Evolutionary conservation across 1,140 invertebrate species (phyloP), one percentile per base, ranked within the genome.

Genomic region (Ceratoteleas bidentatus): DNA sequence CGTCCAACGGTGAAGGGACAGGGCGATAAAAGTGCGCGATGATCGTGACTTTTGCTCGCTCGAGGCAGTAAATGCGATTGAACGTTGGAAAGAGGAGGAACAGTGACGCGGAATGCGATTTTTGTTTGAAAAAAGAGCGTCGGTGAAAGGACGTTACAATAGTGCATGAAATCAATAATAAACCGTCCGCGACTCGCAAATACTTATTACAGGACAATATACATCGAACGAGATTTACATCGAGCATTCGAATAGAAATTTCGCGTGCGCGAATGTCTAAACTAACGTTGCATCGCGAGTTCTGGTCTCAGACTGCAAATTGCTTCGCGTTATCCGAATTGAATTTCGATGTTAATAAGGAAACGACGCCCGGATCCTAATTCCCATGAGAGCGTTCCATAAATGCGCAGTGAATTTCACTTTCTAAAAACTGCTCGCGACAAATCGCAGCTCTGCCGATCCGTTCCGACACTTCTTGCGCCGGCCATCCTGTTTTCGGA

Each of bases 151-250:
- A 53, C n/a, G 36, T 5, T 53, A 65, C 61, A 65, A 65, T 53
- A 52, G 49, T 32, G 49, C 61, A 65, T 65, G 50, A 53, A 65
- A 65, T 65, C 53, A 52, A 40, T 65, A 65, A 65, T n/a, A 65
- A 53, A 49, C 47, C 53, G 49, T 65, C 49, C 8, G n/a, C 49
- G 24, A 34, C 34, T 38, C 32, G 34, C 16, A 53, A 24, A 52
- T 53, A 43, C 50, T 62, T 36, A 62, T 52, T 50, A 14, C 6
- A 9, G 60, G 40, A 38, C 61, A 40, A 11, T 8, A 10, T 45
- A 45, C 43, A 45, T 60, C 24, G 11, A 47, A 62, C 50, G 50
- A 62, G 33, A 50, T 45, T 4, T 60, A 45, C 38, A 40, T 43
- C 9, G 16, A 49, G 32, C 8, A 62, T 33, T 33, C 33, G 49